Base-by-base conservation (phyloP, 2,888 invertebrate genomes). In the Spodoptera picta region DNA sequence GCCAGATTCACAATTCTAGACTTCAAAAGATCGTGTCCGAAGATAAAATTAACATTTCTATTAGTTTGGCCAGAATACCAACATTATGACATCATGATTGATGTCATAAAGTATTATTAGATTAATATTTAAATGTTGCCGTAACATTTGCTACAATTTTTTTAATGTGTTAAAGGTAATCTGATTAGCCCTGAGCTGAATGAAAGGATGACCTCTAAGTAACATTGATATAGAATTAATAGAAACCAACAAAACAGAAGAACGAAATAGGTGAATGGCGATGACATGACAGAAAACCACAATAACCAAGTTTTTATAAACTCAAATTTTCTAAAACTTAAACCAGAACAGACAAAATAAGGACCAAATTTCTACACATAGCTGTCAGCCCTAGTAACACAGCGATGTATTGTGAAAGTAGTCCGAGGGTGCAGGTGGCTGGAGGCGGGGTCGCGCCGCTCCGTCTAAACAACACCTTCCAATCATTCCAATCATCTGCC, bases 401-500 rank as follows among this genome's bases (percentile, higher is more conserved):
- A 14, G n/a, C 67, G 57, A 55, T 60, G 65, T 60, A 72, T 79
- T 83, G 85, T 81, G 87, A 87, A 87, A 88, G 78, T 67, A 56
- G 76, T 61, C 57, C 46, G 60, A 72, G 55, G 86, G 83, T 76
- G 68, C 70, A 65, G 74, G 73, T 83, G 83, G 68, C 75, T 73
- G 78, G 72, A 65, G 83, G 83, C 82, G 84, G 77, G 65, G 69
- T 65, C 65, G 79, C 68, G 73, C 75, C 80, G 76, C 85, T 86
- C 86, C 81, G 77, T 85, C 85, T 83, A 79, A 81, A 84, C 78
- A 86, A 82, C 85, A 83, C 67, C 74, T 78, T 60, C 62, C 65
- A 65, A 71, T 77, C 62, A 24, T n/a, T n/a, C n/a, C n/a, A n/a
- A n/a, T n/a, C n/a, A n/a, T n/a, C 73, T 52, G 60, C 53, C 44